A percentile compares a stretch with the other conserved stretches of the same genome.
phyloP scores from a whole-genome alignment of 2,888 invertebrate genomes.

The Mamestra brassicae region DNA sequence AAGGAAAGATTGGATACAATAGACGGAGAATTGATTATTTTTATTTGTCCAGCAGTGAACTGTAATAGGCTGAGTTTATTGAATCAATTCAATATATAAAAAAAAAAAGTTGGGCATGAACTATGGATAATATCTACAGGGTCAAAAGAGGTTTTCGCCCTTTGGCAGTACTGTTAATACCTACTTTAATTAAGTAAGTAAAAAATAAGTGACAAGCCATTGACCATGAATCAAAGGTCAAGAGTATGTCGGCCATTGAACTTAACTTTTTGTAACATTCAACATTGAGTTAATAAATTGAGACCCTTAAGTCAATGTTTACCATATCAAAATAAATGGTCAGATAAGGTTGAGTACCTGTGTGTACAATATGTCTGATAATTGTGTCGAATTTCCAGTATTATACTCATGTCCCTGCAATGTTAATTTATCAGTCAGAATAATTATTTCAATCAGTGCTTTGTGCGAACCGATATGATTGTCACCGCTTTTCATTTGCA shows the following conservation, averaged over 20 bases:
- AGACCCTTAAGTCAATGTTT: not conserved
- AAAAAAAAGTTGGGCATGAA: too few relatives aligned
- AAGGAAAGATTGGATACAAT: too few relatives aligned
- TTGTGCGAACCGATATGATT: constrained; percentile 25
- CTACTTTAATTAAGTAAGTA: not conserved
- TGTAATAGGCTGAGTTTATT: too few relatives aligned
- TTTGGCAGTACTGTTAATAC: not conserved
- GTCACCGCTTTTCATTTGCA: constrained; percentile 35
- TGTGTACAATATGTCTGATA: not conserved
- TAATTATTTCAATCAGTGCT: constrained; percentile 50
- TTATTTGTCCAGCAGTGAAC: too few relatives aligned
- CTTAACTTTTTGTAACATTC: not conserved
- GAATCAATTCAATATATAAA: too few relatives aligned
- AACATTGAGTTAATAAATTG: not conserved
- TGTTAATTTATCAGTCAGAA: constrained; percentile 37
- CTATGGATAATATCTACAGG: not conserved
- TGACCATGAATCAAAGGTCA: constrained; percentile 12
- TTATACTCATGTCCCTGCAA: constrained; percentile 3
- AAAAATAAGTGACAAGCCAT: not conserved
- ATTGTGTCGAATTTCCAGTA: not conserved
- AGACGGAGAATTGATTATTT: too few relatives aligned
- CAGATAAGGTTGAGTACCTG: not conserved
- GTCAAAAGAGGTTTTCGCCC: not conserved
- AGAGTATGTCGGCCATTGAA: constrained; percentile 3
- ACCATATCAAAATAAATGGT: not conserved